Conservation (phyloP, 2,888 invertebrate species). For the Drosophila barbarae region DNA sequence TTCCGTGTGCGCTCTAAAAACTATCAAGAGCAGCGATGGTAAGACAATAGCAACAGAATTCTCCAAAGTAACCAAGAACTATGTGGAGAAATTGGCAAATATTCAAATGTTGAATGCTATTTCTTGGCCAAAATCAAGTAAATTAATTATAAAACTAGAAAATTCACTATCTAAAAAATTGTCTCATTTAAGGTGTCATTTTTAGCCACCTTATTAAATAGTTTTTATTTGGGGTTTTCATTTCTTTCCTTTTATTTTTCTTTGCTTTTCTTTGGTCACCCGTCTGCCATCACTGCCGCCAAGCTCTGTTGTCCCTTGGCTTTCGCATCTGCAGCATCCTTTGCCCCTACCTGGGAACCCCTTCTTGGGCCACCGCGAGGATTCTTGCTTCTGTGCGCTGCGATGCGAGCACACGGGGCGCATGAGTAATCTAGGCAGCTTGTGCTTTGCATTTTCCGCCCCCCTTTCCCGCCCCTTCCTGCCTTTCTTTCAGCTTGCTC, state of each 20-base stretch:
- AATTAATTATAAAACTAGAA: neutral
- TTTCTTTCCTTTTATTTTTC: neutral
- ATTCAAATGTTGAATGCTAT: neutral
- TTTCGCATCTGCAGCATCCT: neutral
- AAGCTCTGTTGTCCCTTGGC: slow-evolving; percentile 12
- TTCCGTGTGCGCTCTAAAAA: slow-evolving; percentile 34
- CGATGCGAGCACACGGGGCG: slow-evolving; percentile 29
- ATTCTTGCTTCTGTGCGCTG: slow-evolving; percentile 10
- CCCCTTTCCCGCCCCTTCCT: no score
- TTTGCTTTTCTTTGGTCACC: neutral
- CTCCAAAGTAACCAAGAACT: no score
- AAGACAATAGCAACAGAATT: slow-evolving; percentile 12
- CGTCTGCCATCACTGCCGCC: slow-evolving; percentile 14
- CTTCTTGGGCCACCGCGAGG: neutral
- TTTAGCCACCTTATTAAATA: slow-evolving; percentile 1
- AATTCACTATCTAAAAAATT: neutral
- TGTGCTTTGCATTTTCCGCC: slow-evolving; percentile 42
- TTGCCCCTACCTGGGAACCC: neutral
- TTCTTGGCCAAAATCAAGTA: neutral
- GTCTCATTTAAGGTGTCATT: neutral
- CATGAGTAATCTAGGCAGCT: slow-evolving; percentile 47
- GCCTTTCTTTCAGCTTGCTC: slow-evolving; percentile 12
- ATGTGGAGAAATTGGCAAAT: neutral
- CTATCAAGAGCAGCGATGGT: slow-evolving; percentile 36
- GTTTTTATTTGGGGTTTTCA: neutral